These are phyloP conservation scores for Heliconius cydno DNA, from an alignment of 2,888 invertebrate species.

Conservation along the genomic window DNA sequence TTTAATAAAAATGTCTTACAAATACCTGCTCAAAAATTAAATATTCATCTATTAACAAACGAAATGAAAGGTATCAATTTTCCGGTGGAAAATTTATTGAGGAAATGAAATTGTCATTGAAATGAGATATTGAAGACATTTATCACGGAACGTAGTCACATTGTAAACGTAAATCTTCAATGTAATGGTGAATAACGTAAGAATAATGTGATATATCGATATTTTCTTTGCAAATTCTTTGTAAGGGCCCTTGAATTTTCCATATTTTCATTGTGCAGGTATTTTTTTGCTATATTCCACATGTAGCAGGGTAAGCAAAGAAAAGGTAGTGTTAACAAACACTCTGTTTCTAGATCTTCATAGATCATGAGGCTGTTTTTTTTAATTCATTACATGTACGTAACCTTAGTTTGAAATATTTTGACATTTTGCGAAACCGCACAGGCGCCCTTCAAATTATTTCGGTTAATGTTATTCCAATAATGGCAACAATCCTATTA, in stretches of 20 bases:
- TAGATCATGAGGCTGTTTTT: not conserved
- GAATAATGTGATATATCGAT: not conserved
- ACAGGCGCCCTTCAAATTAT: slow-evolving; percentile 32
- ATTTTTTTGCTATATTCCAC: no score
- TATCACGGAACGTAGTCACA: slow-evolving; percentile 31
- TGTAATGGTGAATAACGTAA: not conserved
- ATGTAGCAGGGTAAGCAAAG: no score
- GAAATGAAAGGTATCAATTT: slow-evolving; percentile 32
- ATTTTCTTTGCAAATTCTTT: not conserved
- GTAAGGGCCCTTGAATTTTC: not conserved
- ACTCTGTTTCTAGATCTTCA: no score
- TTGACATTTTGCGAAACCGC: not conserved
- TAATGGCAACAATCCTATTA: not conserved
- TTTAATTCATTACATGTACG: not conserved
- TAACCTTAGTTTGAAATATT: not conserved
- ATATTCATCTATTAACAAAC: slow-evolving; percentile 6
- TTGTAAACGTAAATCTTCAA: not conserved
- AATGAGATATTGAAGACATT: slow-evolving; percentile 44
- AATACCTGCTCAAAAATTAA: not conserved
- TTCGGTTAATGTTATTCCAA: slow-evolving; percentile 27
- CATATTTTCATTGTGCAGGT: not conserved
- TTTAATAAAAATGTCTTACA: not conserved
- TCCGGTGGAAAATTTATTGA: slow-evolving; percentile 50
- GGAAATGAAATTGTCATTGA: slow-evolving; percentile 55
- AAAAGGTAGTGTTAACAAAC: no score